phyloP scores from a whole-genome alignment of 2,797 vertebrate species.

The Triplophysa yarkandensis region DNA sequence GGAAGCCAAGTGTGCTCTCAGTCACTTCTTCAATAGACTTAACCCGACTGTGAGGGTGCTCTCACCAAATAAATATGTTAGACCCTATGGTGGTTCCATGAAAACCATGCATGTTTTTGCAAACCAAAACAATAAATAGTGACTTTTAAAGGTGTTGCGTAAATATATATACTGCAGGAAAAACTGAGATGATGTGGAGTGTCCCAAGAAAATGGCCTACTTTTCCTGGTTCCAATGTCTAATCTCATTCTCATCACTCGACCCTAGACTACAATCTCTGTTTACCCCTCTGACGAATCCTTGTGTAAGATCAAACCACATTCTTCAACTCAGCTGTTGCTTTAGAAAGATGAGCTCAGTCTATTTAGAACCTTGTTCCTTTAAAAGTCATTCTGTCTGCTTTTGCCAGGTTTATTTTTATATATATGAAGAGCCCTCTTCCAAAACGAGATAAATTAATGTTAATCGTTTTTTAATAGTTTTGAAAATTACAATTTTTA shows the following conservation, averaged over 20 bases:
- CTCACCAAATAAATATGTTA: not conserved
- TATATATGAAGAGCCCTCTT: too few relatives aligned
- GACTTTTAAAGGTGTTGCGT: not conserved
- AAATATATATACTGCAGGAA: not conserved
- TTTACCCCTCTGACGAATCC: not conserved
- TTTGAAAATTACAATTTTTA: too few relatives aligned
- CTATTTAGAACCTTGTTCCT: conserved; percentile 2
- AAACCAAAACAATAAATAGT: not conserved
- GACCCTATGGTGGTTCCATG: not conserved
- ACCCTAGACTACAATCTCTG: not conserved
- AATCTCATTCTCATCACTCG: not conserved
- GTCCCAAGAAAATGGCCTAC: too few relatives aligned
- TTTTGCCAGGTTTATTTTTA: not conserved
- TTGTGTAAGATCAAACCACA: conserved; percentile 17
- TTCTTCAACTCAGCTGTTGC: conserved; percentile 9
- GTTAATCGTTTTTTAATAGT: too few relatives aligned
- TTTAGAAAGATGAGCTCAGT: conserved; percentile 22
- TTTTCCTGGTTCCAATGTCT: too few relatives aligned
- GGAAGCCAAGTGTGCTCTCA: conserved; percentile 14
- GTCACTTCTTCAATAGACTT: conserved; percentile 7
- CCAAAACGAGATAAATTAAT: not conserved
- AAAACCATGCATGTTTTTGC: not conserved
- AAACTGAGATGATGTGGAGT: not conserved
- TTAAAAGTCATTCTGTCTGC: not conserved
- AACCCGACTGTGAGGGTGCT: conserved; percentile 22